A percentile compares a stretch with the other conserved stretches of the same genome.
Conservation (phyloP, 2,113 vertebrate species). For the Callaeas wilsoni region DNA sequence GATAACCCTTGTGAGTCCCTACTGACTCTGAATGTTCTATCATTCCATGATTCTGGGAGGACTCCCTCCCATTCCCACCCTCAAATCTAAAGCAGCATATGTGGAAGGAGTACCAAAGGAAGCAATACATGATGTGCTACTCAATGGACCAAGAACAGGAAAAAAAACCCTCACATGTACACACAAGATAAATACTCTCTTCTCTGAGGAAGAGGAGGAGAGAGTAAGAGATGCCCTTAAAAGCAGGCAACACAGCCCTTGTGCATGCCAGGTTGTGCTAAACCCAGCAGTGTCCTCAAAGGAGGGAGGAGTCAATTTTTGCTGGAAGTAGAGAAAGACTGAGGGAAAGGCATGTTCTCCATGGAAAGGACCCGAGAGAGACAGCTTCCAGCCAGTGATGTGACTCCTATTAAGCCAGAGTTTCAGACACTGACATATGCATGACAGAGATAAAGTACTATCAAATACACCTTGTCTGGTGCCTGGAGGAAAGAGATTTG, state of each 20-base stretch:
- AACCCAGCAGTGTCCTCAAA: background rate
- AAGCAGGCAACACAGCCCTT: background rate
- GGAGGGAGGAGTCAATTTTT: background rate
- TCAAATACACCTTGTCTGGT: background rate
- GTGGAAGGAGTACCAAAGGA: background rate
- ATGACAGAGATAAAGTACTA: background rate
- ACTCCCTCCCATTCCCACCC: background rate
- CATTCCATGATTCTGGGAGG: background rate
- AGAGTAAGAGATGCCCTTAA: background rate
- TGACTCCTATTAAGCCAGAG: background rate
- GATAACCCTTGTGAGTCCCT: too few species aligned
- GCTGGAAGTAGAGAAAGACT: background rate
- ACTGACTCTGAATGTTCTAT: background rate
- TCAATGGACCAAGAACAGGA: background rate
- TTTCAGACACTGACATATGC: background rate
- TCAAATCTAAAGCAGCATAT: fast-evolving
- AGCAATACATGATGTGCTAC: background rate
- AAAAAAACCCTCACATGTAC: fast-evolving
- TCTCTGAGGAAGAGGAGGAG: background rate
- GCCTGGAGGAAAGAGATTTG: background rate
- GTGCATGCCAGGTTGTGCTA: background rate
- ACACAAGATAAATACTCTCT: background rate
- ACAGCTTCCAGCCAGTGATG: background rate
- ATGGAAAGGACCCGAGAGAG: background rate
- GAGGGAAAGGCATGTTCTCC: background rate